phyloP scores from a whole-genome alignment of 2,113 vertebrate species.

The Pandion haliaetus region DNA sequence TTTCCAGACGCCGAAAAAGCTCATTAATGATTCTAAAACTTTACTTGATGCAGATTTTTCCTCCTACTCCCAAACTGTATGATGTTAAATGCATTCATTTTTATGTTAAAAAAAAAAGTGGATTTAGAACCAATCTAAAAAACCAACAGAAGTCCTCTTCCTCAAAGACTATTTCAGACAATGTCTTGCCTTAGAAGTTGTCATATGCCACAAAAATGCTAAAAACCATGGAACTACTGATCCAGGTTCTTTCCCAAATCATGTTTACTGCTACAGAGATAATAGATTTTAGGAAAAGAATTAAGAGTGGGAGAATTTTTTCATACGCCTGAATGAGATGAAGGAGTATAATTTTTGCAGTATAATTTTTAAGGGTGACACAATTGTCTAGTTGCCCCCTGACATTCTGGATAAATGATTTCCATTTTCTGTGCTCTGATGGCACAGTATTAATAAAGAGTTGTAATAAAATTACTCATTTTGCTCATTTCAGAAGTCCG shows the following conservation, averaged over 20 bases:
- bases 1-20: neutral
- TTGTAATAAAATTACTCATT: neutral
- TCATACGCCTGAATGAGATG: neutral
- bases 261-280: neutral
- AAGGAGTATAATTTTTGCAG: neutral
- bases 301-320: neutral
- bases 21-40: constrained; percentile 22
- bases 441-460: neutral
- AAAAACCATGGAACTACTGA: neutral
- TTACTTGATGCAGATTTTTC: neutral
- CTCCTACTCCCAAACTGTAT: neutral
- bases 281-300: neutral
- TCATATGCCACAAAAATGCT: neutral
- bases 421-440: neutral
- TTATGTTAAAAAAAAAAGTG: neutral
- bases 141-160: neutral
- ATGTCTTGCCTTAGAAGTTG: neutral
- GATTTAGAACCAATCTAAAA: neutral
- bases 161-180: neutral
- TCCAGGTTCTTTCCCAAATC: neutral
- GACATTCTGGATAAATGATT: constrained; percentile 1
- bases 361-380: neutral
- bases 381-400: neutral
- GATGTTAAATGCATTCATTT: neutral
- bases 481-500: constrained; percentile 10